Conservation (phyloP, 2,113 vertebrate genomes). For the Centropristis striata region DNA sequence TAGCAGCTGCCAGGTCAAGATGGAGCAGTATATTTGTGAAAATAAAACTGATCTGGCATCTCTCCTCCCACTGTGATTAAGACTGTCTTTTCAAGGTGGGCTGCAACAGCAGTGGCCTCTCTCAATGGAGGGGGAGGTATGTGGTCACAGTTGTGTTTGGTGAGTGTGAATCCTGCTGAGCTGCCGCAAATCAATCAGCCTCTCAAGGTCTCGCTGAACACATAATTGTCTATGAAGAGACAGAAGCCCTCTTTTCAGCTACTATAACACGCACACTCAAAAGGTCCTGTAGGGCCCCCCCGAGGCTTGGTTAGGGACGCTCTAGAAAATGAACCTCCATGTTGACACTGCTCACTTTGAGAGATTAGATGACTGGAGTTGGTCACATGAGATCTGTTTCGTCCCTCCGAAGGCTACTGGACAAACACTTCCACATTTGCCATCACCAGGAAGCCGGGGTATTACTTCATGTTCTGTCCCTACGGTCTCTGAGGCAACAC, state of each 20-base stretch:
- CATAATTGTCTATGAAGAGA: slow-evolving; percentile 74
- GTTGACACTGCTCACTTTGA: slow-evolving; percentile 76
- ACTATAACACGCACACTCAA: slow-evolving; percentile 47
- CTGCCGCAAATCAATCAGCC: slow-evolving; percentile 70
- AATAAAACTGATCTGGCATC: slow-evolving; percentile 53
- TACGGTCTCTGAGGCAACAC: slow-evolving; percentile 49
- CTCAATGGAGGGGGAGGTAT: slow-evolving; percentile 30
- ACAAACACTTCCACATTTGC: slow-evolving; percentile 69
- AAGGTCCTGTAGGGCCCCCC: slow-evolving; percentile 49
- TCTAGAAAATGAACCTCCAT: slow-evolving; percentile 72
- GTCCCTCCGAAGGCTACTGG: slow-evolving; percentile 60
- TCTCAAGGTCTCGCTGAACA: slow-evolving; percentile 63
- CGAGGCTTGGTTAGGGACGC: slow-evolving; percentile 58
- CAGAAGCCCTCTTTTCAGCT: slow-evolving; percentile 54
- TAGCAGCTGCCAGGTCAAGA: slow-evolving; percentile 39
- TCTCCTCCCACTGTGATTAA: slow-evolving; percentile 60
- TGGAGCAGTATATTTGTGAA: slow-evolving; percentile 29
- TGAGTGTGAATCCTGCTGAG: slow-evolving; percentile 56
- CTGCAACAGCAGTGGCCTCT: slow-evolving; percentile 55
- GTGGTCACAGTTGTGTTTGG: slow-evolving; percentile 47
- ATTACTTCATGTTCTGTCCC: slow-evolving; percentile 43
- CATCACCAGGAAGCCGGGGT: slow-evolving; percentile 34
- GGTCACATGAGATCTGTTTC: slow-evolving; percentile 66
- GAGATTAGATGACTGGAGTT: slow-evolving; percentile 69
- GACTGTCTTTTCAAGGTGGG: slow-evolving; percentile 42